Conservation (phyloP, 2,113 vertebrate species). For the Varanus komodoensis region DNA sequence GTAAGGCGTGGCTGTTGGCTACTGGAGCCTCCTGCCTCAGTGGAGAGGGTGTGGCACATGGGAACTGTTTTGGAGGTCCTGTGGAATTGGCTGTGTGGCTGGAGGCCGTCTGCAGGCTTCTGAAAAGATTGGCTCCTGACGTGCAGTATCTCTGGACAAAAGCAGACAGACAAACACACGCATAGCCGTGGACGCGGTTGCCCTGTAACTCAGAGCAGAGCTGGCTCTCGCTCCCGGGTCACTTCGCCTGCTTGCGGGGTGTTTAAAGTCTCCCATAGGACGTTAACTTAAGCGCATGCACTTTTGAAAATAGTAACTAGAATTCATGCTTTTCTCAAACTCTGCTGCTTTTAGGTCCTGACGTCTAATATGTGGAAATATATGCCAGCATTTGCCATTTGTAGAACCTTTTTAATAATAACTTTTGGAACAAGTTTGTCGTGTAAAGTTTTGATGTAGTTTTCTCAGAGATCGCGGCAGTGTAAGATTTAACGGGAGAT, state of each 20-base stretch:
- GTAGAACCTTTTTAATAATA: background rate
- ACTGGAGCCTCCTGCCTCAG: background rate
- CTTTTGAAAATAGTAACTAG: slow-evolving; percentile 12
- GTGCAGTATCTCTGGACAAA: too few relatives aligned
- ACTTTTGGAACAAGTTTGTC: slow-evolving; percentile 16
- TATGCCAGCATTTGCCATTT: slow-evolving; percentile 20
- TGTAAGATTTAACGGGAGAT: slow-evolving; percentile 16
- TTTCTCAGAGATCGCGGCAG: background rate
- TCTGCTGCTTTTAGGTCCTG: slow-evolving; percentile 16
- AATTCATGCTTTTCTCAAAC: slow-evolving; percentile 1
- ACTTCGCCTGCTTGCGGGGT: background rate
- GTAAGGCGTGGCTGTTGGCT: background rate
- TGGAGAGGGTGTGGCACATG: background rate
- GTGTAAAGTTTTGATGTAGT: slow-evolving; percentile 35
- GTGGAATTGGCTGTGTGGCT: background rate
- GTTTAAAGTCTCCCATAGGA: background rate
- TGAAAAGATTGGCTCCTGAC: too few relatives aligned
- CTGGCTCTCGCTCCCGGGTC: slow-evolving; percentile 58
- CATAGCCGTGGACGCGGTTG: slow-evolving; percentile 9
- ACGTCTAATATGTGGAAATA: accelerated
- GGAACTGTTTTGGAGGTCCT: background rate
- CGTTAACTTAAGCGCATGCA: slow-evolving; percentile 41
- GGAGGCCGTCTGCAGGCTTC: too few relatives aligned
- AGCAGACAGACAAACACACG: too few relatives aligned
- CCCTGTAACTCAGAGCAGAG: slow-evolving; percentile 52